Conservation (phyloP, 2,888 invertebrate genomes). For the Pollenia labialis region DNA sequence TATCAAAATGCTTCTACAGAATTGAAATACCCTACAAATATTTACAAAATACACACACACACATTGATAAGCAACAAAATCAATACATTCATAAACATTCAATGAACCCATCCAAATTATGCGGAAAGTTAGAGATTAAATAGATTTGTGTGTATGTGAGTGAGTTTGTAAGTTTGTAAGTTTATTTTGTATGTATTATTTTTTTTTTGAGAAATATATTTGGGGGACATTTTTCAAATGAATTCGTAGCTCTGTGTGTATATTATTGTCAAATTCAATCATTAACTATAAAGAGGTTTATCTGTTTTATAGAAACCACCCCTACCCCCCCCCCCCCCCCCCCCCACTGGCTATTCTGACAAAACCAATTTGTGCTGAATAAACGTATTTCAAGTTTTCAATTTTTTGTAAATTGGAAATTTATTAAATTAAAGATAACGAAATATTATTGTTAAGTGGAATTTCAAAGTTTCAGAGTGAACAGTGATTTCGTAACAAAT, state of each 20-base stretch:
- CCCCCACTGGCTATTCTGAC: not conserved
- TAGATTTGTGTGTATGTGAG: not conserved
- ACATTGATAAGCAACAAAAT: not conserved
- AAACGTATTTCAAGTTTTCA: not conserved
- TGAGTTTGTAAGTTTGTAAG: not conserved
- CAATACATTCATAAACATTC: not conserved
- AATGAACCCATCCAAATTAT: not conserved
- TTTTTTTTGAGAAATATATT: not conserved
- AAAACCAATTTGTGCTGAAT: not conserved
- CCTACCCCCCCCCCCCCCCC: too few species aligned
- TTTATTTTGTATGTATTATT: not conserved
- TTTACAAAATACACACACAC: not conserved
- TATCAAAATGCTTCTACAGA: not conserved
- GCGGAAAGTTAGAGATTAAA: constrained; percentile 13
- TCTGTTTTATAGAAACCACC: not conserved
- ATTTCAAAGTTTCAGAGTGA: too few species aligned
- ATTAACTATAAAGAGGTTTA: not conserved
- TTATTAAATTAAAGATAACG: constrained; percentile 7
- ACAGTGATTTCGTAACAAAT: too few species aligned
- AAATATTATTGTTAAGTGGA: too few species aligned
- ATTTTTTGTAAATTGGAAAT: not conserved
- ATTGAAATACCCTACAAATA: too few species aligned
- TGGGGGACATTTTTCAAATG: not conserved
- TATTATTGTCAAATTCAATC: constrained; percentile 12
- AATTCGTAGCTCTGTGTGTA: not conserved